Evolutionary conservation across 2,888 invertebrate species (phyloP).

Genomic region (Copidosoma aretas): DNA sequence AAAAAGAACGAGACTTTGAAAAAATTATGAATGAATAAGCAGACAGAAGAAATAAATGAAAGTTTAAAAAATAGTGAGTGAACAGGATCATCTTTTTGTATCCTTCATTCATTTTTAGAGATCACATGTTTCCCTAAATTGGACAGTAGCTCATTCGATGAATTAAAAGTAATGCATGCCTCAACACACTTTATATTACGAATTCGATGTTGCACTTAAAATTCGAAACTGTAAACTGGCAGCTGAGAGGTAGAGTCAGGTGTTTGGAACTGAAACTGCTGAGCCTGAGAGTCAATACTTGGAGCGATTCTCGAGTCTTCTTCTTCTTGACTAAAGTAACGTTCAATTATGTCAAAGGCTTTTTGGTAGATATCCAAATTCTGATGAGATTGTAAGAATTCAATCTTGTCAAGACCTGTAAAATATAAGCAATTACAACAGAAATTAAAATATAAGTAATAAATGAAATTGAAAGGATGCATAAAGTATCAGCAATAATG

Average conservation of each 20-base stretch:
- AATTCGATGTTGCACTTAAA: slow-evolving; percentile 65
- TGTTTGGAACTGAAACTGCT: slow-evolving; percentile 67
- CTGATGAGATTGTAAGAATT: slow-evolving; percentile 95
- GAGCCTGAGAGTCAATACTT: slow-evolving; percentile 76
- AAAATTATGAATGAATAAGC: slow-evolving; percentile 20
- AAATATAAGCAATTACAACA: no score
- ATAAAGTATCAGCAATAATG: not conserved
- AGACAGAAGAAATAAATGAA: slow-evolving; percentile 17
- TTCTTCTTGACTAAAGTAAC: slow-evolving; percentile 92
- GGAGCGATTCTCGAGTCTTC: slow-evolving; percentile 84
- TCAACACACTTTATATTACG: slow-evolving; percentile 30
- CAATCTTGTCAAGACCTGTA: slow-evolving; percentile 94
- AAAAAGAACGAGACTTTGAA: slow-evolving; percentile 18
- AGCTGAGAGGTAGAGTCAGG: slow-evolving; percentile 59
- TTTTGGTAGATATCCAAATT: slow-evolving; percentile 97
- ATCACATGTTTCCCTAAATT: slow-evolving; percentile 36
- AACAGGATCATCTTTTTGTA: slow-evolving; percentile 10
- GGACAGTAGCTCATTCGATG: slow-evolving; percentile 41
- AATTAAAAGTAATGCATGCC: slow-evolving; percentile 38
- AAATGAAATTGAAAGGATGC: slow-evolving; percentile 8
- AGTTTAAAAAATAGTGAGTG: slow-evolving; percentile 27
- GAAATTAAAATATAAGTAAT: no score
- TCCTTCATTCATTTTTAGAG: slow-evolving; percentile 35
- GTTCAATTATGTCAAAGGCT: slow-evolving; percentile 95
- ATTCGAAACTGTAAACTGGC: slow-evolving; percentile 82